Evolutionary conservation across 2,888 invertebrate species (phyloP).

Genomic region (Nudaria mundana): DNA sequence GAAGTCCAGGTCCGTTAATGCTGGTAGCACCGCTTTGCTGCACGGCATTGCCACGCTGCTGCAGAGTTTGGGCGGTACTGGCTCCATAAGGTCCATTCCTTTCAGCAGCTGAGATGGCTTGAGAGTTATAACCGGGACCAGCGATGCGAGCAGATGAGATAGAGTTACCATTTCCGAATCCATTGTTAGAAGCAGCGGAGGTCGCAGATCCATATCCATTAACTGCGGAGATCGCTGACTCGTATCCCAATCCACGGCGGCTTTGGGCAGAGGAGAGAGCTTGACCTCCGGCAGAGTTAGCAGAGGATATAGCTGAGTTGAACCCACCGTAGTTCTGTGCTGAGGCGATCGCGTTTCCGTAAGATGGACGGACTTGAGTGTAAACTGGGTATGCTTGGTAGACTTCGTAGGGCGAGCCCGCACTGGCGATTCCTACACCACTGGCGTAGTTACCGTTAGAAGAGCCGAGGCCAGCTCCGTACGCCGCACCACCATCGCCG

Average conservation of each 20-base stretch:
- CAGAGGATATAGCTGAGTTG: constrained; percentile 43
- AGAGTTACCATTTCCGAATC: constrained; percentile 31
- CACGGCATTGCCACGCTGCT: constrained; percentile 44
- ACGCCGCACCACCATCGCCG: constrained; percentile 57
- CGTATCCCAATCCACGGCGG: constrained; percentile 25
- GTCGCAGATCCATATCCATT: constrained; percentile 26
- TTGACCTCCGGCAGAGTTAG: constrained; percentile 45
- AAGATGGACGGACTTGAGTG: constrained; percentile 32
- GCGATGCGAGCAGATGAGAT: constrained; percentile 49
- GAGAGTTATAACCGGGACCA: constrained; percentile 34
- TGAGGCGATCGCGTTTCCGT: constrained; percentile 42
- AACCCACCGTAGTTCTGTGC: constrained; percentile 52
- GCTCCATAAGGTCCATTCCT: constrained; percentile 46
- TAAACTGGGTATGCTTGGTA: constrained; percentile 35
- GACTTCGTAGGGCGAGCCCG: constrained; percentile 32
- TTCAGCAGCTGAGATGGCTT: constrained; percentile 56
- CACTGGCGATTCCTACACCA: constrained; percentile 57
- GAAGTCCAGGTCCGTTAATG: constrained; percentile 56
- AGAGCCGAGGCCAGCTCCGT: constrained; percentile 50
- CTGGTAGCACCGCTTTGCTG: constrained; percentile 59
- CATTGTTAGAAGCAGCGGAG: constrained; percentile 36
- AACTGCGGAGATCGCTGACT: constrained; percentile 32
- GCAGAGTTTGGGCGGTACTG: constrained; percentile 54
- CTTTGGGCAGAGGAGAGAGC: constrained; percentile 36
- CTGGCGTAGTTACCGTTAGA: constrained; percentile 46